Evolutionary conservation across 2,888 invertebrate genomes (phyloP), one percentile per base, ranked within the genome.

Genomic region (Phasia obesa): DNA sequence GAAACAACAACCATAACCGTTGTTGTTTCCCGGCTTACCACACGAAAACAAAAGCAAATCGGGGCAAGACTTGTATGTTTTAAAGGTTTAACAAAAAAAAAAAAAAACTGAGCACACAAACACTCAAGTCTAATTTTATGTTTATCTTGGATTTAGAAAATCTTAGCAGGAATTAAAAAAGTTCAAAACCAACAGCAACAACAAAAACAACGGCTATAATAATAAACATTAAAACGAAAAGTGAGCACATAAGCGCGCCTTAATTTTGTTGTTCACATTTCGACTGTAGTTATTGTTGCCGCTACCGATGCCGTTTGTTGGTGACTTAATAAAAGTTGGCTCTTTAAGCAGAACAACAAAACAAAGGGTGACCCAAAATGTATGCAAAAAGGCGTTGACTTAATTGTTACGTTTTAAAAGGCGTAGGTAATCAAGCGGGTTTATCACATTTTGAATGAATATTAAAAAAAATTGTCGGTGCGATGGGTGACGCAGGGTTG

Each of bases 311-410:
- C 38, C 5, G 19, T 35, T 53, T 42, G 49, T 59, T 59, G 55
- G 49, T 71, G 23, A n/a, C 13, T 65, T 38, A 70, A 81, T 83
- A 84, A 79, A 84, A 84, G 85, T 81, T 81, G 73, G 83, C n/a
- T n/a, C n/a, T n/a, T 84, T 81, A 75, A 74, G 73, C 80, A 59
- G 69, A 80, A 79, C 19, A 60, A 81, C 11, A 3, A 35, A 35
- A 11, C 35, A 35, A 11, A 35, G 35, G 11, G 35, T 35, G 35
- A n/a, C 5, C 11, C 1, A 35, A 11, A 35, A 35, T 11, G 9
- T 35, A 35, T 5, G 35, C 1, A 35, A 35, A 11, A 35, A 35
- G 3, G 4, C n/a, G n/a, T n/a, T n/a, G n/a, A n/a, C n/a, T n/a
- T n/a, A n/a, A n/a, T n/a, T n/a, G n/a, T n/a, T n/a, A n/a, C n/a